Conservation (phyloP, 2,797 vertebrate species). For the Scarus forsteni region DNA sequence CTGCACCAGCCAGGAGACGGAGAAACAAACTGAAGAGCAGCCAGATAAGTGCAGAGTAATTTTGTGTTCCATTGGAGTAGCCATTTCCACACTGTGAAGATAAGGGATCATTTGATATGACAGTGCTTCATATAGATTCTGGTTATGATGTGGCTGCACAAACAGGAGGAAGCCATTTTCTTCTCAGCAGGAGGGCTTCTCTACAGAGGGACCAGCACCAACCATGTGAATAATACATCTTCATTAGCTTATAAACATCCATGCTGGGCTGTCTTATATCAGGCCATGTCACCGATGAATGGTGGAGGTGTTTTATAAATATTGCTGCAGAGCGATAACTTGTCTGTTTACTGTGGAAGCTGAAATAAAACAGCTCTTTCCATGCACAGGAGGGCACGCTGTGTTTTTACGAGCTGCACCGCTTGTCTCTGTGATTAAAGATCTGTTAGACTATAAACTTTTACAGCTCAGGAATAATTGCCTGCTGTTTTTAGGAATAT, state of each 20-base stretch:
- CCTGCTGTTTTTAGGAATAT: conserved; percentile 60
- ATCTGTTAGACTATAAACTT: conserved; percentile 69
- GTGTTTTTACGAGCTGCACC: conserved; percentile 63
- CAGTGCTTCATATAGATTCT: conserved; percentile 49
- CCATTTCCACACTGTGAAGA: conserved; percentile 54
- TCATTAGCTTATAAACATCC: conserved; percentile 49
- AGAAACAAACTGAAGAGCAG: conserved; percentile 15
- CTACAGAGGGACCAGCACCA: conserved; percentile 48
- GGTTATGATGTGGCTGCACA: conserved; percentile 44
- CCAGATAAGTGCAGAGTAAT: conserved; percentile 32
- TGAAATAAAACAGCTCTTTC: conserved; percentile 57
- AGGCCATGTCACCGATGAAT: conserved; percentile 17
- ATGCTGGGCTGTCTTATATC: conserved; percentile 17
- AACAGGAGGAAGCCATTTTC: conserved; percentile 61
- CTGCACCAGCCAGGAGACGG: neutral
- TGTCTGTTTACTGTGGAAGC: conserved; percentile 42
- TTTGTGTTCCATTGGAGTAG: conserved; percentile 37
- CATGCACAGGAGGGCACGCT: conserved; percentile 38
- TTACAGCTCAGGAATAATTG: conserved; percentile 72
- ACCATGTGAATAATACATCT: conserved; percentile 42
- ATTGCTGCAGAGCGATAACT: conserved; percentile 28
- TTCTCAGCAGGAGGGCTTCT: conserved; percentile 39
- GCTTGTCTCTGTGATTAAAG: conserved; percentile 73
- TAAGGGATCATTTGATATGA: conserved; percentile 59
- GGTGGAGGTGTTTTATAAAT: conserved; percentile 36